Base-by-base conservation (phyloP, 2,888 invertebrate genomes). In the Erebia aethiops region DNA sequence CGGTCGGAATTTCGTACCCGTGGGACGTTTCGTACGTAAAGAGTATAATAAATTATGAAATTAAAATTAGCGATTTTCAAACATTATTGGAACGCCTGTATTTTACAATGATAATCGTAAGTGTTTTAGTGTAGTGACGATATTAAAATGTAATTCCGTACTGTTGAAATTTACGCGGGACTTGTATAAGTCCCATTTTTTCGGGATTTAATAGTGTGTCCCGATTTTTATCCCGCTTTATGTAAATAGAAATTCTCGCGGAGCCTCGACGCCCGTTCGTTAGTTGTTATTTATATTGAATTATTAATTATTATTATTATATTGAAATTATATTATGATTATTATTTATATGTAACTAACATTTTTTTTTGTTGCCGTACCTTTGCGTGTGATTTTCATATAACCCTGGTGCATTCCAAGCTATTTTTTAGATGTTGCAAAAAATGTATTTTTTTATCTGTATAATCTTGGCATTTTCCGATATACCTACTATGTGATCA, bases 361-460 rank as follows among this genome's bases (percentile, higher is more conserved):
- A 58, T 35, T 58, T 5, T 51, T 51, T 67, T 82, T 83, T 85
- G 83, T 85, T 81, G 80, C 79, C 82, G 80, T 46, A 46, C 2
- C 78, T 81, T 79, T 80, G 82, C 81, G 83, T 82, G 81, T 82
- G 84, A 82, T 80, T 62, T 62, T 84, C 79, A 75, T 82, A 79
- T 82, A 80, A 77, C 80, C 82, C 88, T 86, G 84, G 88, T 91
- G 92, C 92, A 92, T 92, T 92, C 92, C 92, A 91, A 86, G 58
- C 60, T 67, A 71, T 82, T 82, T 87, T 87, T 87, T 87, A 88
- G 84, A 84, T 78, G 79, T 62, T 70, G 62, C 61, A 65, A 77
- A 75, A 75, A 70, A 1, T 3, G 14, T 54, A 18, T 35, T 26
- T 57, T 57, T 57, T 21, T 56, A 14, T 16, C 9, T 9, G 26